Percentiles rank a stretch among this genome's conserved stretches.
Conservation (phyloP, 2,888 invertebrate genomes). For the Aethes cnicana region DNA sequence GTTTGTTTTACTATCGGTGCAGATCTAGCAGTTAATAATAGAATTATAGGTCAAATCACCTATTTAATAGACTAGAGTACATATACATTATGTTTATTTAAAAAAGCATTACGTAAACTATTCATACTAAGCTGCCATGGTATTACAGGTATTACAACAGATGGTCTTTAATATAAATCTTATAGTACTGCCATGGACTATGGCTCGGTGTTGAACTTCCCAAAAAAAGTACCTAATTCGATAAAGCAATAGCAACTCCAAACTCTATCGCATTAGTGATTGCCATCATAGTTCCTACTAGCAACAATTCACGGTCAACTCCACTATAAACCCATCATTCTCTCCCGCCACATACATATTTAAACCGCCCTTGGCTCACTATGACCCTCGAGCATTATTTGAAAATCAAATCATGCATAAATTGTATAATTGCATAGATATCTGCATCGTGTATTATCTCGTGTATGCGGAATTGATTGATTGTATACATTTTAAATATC, state of each 20-base stretch:
- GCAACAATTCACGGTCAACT: conserved; percentile 29
- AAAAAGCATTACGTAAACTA: too few species aligned
- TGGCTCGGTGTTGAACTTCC: too few species aligned
- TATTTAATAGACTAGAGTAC: neutral
- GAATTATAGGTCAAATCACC: conserved; percentile 10
- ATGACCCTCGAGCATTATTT: conserved; percentile 51
- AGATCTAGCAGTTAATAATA: conserved; percentile 9
- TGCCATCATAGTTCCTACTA: conserved; percentile 16
- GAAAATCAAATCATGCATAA: conserved; percentile 52
- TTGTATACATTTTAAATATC: conserved; percentile 28
- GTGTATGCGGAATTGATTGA: conserved; percentile 39
- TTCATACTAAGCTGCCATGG: too few species aligned
- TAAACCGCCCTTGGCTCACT: conserved; percentile 48
- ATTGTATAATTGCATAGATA: conserved; percentile 47
- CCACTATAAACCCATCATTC: conserved; percentile 51
- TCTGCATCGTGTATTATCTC: conserved; percentile 33
- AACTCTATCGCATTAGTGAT: neutral
- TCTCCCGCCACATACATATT: conserved; percentile 48
- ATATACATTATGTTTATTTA: too few species aligned
- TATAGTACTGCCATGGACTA: too few species aligned
- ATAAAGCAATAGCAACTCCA: neutral
- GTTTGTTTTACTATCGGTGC: conserved; percentile 11
- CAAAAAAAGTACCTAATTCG: too few species aligned
- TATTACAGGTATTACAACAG: too few species aligned
- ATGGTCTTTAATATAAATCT: too few species aligned